Evolutionary conservation across 2,797 vertebrate species (phyloP), one percentile per base, ranked within the genome.

Genomic region (Tragopan temminckii): DNA sequence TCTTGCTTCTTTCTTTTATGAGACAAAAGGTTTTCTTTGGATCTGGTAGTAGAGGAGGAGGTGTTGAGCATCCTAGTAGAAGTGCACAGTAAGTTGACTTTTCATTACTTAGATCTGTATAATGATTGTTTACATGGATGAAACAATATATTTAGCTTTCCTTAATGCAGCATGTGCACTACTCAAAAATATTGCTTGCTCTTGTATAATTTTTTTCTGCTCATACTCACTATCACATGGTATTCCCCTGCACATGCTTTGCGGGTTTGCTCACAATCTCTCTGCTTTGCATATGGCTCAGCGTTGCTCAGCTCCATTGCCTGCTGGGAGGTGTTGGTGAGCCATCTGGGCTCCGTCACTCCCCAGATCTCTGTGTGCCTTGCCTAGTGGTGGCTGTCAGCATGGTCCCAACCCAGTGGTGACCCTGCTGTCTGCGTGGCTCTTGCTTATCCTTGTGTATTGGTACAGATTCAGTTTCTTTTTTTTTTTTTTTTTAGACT

Each of bases 331-430:
- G 10, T 50, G 69, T 80, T 94, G 87, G 35, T 2, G 17, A 36
- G 59, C 95, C 91, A 78, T 93, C 87, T 96, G 95, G 95, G 45
- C n/a, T 83, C 62, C 81, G 50, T 55, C 76, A 64, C 74, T 92
- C 62, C 64, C 80, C 1, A 1, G 25, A 85, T 88, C 66, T 83
- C 52, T 6, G 57, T 1, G 0, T 31, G 13, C 74, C 64, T 82
- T 94, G 87, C 92, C 94, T 93, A 88, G 85, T 69, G 94, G 94
- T 95, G 89, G 36, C 92, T 93, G 95, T 94, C 94, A 93, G 53
- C 79, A 24, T 80, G 91, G 92, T 88, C 66, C 62, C 61, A 82
- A 64, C 69, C 31, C 66, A 85, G 36, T 18, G 45, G 75, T 80
- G 45, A 72, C 25, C 5, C n/a, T 91, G 69, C 72, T 11, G 19